Evolutionary conservation across 2,113 vertebrate species (phyloP).

Genomic region (Scophthalmus maximus): DNA sequence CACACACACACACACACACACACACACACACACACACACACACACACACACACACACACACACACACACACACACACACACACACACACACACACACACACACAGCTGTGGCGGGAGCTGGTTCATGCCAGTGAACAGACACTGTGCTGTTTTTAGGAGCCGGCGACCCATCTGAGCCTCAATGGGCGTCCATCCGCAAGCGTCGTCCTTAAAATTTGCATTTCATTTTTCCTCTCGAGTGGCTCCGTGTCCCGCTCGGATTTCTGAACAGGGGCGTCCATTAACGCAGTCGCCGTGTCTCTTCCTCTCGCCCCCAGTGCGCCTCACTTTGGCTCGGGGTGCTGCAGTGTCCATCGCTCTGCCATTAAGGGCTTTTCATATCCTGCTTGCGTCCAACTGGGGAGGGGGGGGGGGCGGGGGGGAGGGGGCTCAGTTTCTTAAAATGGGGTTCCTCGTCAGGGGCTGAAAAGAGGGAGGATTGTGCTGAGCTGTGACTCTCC

Average conservation of each 20-base stretch:
- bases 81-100: conserved; percentile 34
- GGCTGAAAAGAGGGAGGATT: conserved; percentile 99
- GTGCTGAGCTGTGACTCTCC: conserved; percentile 93
- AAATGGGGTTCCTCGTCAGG: conserved; percentile 98
- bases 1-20: conserved; percentile 53
- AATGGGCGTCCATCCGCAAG: conserved; percentile 51
- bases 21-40: conserved; percentile 41
- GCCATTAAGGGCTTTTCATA: conserved; percentile 67
- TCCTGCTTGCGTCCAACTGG: conserved; percentile 84
- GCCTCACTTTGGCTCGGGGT: conserved; percentile 66
- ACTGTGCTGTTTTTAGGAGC: conserved; percentile 17
- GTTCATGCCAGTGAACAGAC: conserved; percentile 45
- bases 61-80: conserved; percentile 45
- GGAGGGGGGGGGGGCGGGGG: too few species aligned
- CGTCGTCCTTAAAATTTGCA: conserved; percentile 58
- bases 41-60: conserved; percentile 53
- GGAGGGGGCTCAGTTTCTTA: conserved; percentile 99
- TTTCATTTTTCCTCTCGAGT: conserved; percentile 71
- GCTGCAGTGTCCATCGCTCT: conserved; percentile 62
- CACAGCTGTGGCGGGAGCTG: conserved; percentile 40
- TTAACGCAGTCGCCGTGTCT: conserved; percentile 65
- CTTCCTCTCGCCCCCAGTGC: conserved; percentile 54
- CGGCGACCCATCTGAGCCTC: conserved; percentile 35
- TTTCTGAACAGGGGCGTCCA: conserved; percentile 67
- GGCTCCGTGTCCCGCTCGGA: conserved; percentile 59